Base-by-base conservation (phyloP, 2,113 vertebrate species). In the Syngnathoides biaculeatus region DNA sequence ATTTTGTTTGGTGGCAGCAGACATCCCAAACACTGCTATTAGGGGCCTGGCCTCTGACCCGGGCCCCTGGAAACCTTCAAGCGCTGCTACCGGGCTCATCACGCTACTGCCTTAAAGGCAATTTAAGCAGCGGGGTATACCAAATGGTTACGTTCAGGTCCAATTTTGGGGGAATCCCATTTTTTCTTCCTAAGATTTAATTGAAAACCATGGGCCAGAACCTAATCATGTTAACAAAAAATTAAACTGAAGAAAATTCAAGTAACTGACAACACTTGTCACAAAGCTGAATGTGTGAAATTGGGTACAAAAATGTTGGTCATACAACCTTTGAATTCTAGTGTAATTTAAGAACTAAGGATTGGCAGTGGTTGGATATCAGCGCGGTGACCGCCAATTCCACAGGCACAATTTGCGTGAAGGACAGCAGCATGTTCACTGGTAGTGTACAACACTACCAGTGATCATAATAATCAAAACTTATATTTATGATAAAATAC, bases 11-110 rank as follows among this genome's bases (percentile, higher is more conserved):
- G 89, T 95, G 96, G 94, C 95, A 97, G 95, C 91, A 95, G 94
- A 97, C 95, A 96, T 95, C 94, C 94, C 94, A 94, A 96, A 97
- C 94, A 96, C 92, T 94, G 94, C 94, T 95, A 97, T 95, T 97
- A 96, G 95, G 92, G 93, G 91, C 92, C 90, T 95, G 94, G 94
- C 96, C 96, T 92, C 82, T 94, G 93, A 96, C 94, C 95, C 81
- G 79, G 30, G 59, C 82, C 85, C 84, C 89, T 91, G 92, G 89
- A 93, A 95, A 95, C 93, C 91, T 93, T 81, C 79, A 77, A 72
- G 39, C n/a, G n/a, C 59, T 64, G 70, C 57, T 4, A 55, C 80
- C 27, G 69, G 69, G 59, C 81, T 82, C 79, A 75, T 79, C 74
- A 47, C 58, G 20, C 39, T 52, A 71, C 70, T 55, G 13, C 24